Conservation (phyloP, 2,113 vertebrate genomes). For the Mirounga angustirostris region DNA sequence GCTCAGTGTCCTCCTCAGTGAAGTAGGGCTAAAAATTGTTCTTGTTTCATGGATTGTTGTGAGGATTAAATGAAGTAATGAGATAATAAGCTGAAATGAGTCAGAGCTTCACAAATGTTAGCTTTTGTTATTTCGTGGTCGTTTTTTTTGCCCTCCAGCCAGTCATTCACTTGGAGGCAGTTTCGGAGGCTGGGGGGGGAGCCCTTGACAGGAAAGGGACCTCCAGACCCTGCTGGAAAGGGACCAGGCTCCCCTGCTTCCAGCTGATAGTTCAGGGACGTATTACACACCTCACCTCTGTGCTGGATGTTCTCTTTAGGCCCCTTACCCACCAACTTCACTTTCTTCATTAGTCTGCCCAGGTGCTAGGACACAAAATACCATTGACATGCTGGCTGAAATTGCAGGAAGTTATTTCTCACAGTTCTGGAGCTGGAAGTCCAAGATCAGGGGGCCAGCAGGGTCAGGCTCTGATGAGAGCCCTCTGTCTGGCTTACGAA, state of each 20-base stretch:
- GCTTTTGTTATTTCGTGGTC: background rate
- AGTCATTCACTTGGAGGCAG: background rate
- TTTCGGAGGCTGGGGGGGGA: background rate
- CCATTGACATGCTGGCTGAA: background rate
- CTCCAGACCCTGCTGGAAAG: background rate
- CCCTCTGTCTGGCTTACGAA: background rate
- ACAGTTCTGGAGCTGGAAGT: background rate
- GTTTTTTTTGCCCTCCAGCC: background rate
- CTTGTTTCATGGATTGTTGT: background rate
- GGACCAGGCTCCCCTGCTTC: background rate
- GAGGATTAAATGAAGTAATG: background rate
- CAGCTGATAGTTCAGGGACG: background rate
- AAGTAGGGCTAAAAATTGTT: background rate
- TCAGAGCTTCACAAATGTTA: background rate
- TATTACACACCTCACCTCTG: background rate
- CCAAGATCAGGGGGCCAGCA: background rate
- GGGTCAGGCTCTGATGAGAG: background rate
- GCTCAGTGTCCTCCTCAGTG: background rate
- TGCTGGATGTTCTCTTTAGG: background rate
- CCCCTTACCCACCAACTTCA: background rate
- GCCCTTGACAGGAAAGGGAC: background rate
- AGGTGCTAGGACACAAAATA: background rate
- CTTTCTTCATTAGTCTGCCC: background rate
- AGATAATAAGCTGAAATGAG: background rate
- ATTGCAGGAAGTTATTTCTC: background rate